A percentile compares a stretch with the other conserved stretches of the same genome.
These are phyloP conservation scores for Cheirogaleus major DNA, from an alignment of 2,797 vertebrate species.

Conservation along the genomic window DNA sequence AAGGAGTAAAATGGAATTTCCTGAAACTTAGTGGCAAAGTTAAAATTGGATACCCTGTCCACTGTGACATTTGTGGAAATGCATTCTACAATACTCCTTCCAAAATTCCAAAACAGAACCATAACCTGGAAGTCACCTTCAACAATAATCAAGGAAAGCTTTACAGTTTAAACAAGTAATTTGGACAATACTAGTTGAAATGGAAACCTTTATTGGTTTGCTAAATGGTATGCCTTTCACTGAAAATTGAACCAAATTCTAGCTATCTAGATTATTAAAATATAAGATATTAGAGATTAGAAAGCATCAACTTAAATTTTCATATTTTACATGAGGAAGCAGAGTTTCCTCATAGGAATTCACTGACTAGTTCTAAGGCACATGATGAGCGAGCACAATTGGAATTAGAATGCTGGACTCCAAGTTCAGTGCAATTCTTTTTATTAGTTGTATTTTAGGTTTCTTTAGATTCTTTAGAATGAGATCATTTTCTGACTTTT, in stretches of 20 bases:
- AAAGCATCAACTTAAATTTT: background rate
- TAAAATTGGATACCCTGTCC: background rate
- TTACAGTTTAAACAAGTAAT: background rate
- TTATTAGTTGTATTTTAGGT: background rate
- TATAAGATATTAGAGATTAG: background rate
- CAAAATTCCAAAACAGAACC: background rate
- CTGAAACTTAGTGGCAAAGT: background rate
- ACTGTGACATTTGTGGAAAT: background rate
- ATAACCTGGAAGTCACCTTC: background rate
- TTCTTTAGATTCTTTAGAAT: background rate
- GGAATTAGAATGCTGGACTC: background rate
- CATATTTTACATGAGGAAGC: background rate
- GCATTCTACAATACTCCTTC: background rate
- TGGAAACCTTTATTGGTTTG: background rate
- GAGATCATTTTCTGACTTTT: background rate
- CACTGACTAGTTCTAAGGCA: background rate
- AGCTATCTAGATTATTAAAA: background rate
- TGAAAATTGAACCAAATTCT: background rate
- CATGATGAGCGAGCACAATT: background rate
- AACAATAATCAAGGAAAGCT: background rate
- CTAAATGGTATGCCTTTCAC: background rate
- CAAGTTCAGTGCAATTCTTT: background rate
- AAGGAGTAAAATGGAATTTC: slow-evolving; percentile 33
- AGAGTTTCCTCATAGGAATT: background rate
- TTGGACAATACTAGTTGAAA: slow-evolving; percentile 8